These are phyloP conservation scores for Esox masquinongy DNA, from an alignment of 2,797 vertebrate genomes.

Conservation along the genomic window DNA sequence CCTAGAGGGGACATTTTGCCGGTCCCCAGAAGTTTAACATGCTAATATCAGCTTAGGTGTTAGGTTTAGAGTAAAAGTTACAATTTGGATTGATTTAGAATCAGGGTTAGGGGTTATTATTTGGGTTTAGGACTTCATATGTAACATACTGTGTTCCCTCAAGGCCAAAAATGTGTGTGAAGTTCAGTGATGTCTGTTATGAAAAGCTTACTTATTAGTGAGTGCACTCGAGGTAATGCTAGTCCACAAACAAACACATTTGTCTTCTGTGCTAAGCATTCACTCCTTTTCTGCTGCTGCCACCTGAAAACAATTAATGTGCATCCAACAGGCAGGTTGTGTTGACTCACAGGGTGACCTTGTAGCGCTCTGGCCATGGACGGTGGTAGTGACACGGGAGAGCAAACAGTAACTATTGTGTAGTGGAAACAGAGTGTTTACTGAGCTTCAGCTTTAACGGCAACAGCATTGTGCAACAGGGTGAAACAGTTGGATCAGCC, in stretches of 20 bases:
- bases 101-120: too few relatives aligned
- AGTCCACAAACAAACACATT: constrained; percentile 58
- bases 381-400: constrained; percentile 29
- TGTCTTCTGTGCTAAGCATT: constrained; percentile 45
- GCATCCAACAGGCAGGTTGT: constrained; percentile 42
- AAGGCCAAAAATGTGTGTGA: constrained; percentile 10
- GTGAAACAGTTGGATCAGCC: neutral
- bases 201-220: constrained; percentile 33
- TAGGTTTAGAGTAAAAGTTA: neutral
- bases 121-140: too few relatives aligned
- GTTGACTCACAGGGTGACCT: constrained; percentile 49
- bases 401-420: constrained; percentile 49
- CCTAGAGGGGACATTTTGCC: too few relatives aligned
- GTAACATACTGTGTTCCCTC: neutral
- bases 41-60: too few relatives aligned
- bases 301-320: constrained; percentile 61
- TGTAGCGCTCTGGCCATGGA: constrained; percentile 37
- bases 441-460: constrained; percentile 2
- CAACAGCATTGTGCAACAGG: constrained; percentile 11
- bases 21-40: too few relatives aligned
- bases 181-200: constrained; percentile 32
- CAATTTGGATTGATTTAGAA: neutral
- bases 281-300: constrained; percentile 55
- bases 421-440: constrained; percentile 24
- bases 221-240: constrained; percentile 37